Percentiles rank a stretch among this genome's conserved stretches.
These are phyloP conservation scores for Maccullochella peelii DNA, from an alignment of 2,113 vertebrate species.

Conservation along the genomic window DNA sequence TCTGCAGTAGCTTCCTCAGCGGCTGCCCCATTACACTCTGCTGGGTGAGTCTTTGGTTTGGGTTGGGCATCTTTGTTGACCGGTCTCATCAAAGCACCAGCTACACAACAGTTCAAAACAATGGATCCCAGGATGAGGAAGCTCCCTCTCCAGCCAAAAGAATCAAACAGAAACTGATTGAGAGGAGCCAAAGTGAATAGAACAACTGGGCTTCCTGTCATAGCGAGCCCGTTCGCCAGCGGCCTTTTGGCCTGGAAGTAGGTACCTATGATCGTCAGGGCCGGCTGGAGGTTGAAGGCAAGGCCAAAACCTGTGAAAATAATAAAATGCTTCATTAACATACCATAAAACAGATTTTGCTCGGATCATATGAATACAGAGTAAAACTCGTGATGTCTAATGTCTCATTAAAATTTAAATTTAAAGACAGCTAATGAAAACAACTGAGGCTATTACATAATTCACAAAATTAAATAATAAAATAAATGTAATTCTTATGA, in stretches of 20 bases:
- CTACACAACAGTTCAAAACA: conserved; percentile 86
- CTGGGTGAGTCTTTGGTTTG: conserved; percentile 16
- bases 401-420: background rate
- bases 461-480: background rate
- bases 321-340: background rate
- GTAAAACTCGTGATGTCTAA: background rate
- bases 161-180: conserved; percentile 88
- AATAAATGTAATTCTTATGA: background rate
- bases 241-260: conserved; percentile 88
- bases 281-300: conserved; percentile 88
- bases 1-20: conserved; percentile 18
- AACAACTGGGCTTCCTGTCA: conserved; percentile 87
- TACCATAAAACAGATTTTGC: background rate
- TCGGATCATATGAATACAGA: background rate
- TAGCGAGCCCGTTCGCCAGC: conserved; percentile 85
- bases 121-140: conserved; percentile 87
- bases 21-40: conserved; percentile 25
- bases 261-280: conserved; percentile 88
- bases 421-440: background rate
- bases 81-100: conserved; percentile 88
- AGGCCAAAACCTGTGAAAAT: conserved; percentile 85
- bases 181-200: conserved; percentile 86
- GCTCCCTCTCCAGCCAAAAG: conserved; percentile 88
- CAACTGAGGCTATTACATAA: background rate
- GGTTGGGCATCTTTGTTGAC: conserved; percentile 59